phyloP scores from a whole-genome alignment of 2,113 vertebrate genomes.

The Pterophyllum scalare region DNA sequence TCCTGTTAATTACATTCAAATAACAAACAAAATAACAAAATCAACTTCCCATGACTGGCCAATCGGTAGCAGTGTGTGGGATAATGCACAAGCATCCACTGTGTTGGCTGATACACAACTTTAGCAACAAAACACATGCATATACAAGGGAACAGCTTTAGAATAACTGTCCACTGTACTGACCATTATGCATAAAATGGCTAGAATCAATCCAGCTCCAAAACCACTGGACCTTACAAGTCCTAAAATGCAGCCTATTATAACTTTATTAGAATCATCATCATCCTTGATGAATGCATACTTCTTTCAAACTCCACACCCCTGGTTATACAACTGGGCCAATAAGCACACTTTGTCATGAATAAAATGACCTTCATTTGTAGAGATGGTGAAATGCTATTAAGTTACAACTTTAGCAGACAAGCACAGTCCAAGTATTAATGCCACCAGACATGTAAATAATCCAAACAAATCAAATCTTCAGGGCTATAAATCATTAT shows the following conservation, averaged over 20 bases:
- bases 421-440: neutral
- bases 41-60: too few relatives aligned
- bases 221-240: neutral
- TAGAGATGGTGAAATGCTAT: neutral
- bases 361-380: neutral
- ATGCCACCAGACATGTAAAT: neutral
- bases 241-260: neutral
- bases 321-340: neutral
- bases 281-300: neutral
- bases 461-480: constrained; percentile 4
- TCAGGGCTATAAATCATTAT: neutral
- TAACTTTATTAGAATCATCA: neutral
- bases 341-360: neutral
- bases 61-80: too few relatives aligned
- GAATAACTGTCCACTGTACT: too few relatives aligned
- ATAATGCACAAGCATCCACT: too few relatives aligned
- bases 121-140: too few relatives aligned
- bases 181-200: too few relatives aligned
- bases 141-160: too few relatives aligned
- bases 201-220: neutral
- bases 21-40: too few relatives aligned
- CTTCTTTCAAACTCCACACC: neutral
- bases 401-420: neutral
- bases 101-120: too few relatives aligned
- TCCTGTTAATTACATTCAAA: too few relatives aligned